Evolutionary conservation across 2,888 invertebrate species (phyloP).

Genomic region (Leptinotarsa peninsularis): DNA sequence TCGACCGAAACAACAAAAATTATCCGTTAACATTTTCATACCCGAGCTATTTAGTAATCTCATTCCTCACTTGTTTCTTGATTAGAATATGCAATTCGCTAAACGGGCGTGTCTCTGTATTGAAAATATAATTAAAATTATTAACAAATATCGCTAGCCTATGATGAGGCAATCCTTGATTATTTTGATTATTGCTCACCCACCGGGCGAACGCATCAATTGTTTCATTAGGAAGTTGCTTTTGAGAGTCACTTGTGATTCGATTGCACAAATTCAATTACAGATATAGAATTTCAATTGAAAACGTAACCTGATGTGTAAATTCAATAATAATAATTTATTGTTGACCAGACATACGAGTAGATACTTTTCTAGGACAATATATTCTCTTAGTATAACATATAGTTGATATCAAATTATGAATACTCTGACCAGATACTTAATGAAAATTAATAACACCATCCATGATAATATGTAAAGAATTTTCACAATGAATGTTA

Average conservation of each 20-base stretch:
- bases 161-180: conserved; percentile 16
- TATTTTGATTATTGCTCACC: conserved; percentile 5
- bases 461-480: too few relatives aligned
- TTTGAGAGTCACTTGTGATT: not conserved
- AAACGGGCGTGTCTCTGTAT: conserved; percentile 21
- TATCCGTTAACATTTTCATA: conserved; percentile 16
- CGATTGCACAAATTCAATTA: not conserved
- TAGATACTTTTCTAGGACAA: too few relatives aligned
- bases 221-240: conserved; percentile 13
- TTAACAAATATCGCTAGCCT: conserved; percentile 17
- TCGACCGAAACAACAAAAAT: conserved; percentile 20
- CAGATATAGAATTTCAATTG: not conserved
- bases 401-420: too few relatives aligned
- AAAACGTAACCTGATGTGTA: not conserved
- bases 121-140: conserved; percentile 28
- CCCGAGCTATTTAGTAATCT: conserved; percentile 3
- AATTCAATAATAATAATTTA: too few relatives aligned
- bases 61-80: conserved; percentile 21
- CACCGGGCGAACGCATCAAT: conserved; percentile 7
- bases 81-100: not conserved
- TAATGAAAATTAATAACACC: too few relatives aligned
- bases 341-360: too few relatives aligned
- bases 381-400: too few relatives aligned
- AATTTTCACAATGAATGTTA: too few relatives aligned
- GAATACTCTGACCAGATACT: too few relatives aligned